These are phyloP conservation scores for Cromileptes altivelis DNA, from an alignment of 2,113 vertebrate genomes.

Conservation along the genomic window DNA sequence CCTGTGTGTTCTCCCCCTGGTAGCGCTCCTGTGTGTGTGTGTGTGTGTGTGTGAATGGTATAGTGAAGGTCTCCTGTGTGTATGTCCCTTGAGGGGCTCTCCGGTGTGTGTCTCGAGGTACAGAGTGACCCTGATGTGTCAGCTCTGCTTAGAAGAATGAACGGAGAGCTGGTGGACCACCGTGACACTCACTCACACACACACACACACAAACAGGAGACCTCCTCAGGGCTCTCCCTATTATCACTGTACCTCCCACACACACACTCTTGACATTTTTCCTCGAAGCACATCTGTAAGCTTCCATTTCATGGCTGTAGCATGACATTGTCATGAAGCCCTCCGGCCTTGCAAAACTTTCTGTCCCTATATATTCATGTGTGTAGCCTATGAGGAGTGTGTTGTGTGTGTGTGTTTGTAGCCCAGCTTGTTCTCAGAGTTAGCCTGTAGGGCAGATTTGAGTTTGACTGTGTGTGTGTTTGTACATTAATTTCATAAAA, in stretches of 20 bases:
- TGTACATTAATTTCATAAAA: slow-evolving; percentile 42
- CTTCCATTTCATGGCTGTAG: slow-evolving; percentile 39
- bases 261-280: slow-evolving; percentile 64
- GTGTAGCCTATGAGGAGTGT: background rate
- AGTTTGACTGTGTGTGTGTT: slow-evolving; percentile 9
- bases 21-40: slow-evolving; percentile 54
- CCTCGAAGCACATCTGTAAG: slow-evolving; percentile 62
- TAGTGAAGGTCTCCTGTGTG: slow-evolving; percentile 64
- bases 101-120: slow-evolving; percentile 75
- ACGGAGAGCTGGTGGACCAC: slow-evolving; percentile 68
- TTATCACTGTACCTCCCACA: slow-evolving; percentile 49
- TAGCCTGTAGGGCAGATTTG: slow-evolving; percentile 31
- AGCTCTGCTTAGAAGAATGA: slow-evolving; percentile 71
- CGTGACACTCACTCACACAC: slow-evolving; percentile 48
- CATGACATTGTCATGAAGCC: slow-evolving; percentile 46
- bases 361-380: slow-evolving; percentile 10
- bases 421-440: slow-evolving; percentile 12
- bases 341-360: slow-evolving; percentile 38
- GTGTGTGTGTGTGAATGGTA: slow-evolving; percentile 42
- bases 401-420: background rate
- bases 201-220: slow-evolving; percentile 29
- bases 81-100: slow-evolving; percentile 53
- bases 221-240: slow-evolving; percentile 43
- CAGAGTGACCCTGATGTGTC: slow-evolving; percentile 81
- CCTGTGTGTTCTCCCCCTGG: slow-evolving; percentile 6